Base-by-base conservation (phyloP, 2,113 vertebrate species). In the Formicarius rufipectus region DNA sequence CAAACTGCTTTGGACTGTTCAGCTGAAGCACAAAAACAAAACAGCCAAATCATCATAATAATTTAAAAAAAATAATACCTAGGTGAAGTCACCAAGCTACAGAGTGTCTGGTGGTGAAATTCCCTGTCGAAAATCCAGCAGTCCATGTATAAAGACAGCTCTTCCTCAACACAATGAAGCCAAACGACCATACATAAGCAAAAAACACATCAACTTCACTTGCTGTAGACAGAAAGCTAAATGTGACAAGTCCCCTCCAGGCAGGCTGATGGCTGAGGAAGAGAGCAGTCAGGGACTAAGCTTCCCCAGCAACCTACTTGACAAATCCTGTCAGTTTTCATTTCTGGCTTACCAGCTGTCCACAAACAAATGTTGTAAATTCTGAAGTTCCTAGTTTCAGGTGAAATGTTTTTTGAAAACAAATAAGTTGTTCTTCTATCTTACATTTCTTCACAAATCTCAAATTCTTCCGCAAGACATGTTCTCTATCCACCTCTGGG, bases 321-420 rank as follows among this genome's bases (percentile, higher is more conserved):
- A 94, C 94, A 93, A 67, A 72, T 80, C 71, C 53, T 86, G 90
- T 88, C 94, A 83, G 71, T 71, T 95, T 66, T 86, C 39, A 90
- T 90, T 93, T 83, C 71, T 92, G 67, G 13, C 47, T 90, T 94
- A 45, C 37, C 2, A 56, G 49, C 85, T 95, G 71, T 85, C 72
- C 73, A 64, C 4, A 0, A 95, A 71, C 67, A 90, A 91, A 53
- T 76, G 60, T 16, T 42, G 8, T 58, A 90, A 83, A 85, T 74
- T 71, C 49, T 49, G 8, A 91, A 87, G n/a, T 83, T 31, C 67
- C 35, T 73, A 28, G 52, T 86, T 90, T 62, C 14, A 50, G 52
- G 27, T 67, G 14, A 89, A 89, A 42, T 13, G 12, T 23, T 83
- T 93, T 76, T n/a, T 10, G 17, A 60, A 94, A 94, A 89, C 4